phyloP scores from a whole-genome alignment of 2,113 vertebrate species.

The Lamprologus ornatipinnis region DNA sequence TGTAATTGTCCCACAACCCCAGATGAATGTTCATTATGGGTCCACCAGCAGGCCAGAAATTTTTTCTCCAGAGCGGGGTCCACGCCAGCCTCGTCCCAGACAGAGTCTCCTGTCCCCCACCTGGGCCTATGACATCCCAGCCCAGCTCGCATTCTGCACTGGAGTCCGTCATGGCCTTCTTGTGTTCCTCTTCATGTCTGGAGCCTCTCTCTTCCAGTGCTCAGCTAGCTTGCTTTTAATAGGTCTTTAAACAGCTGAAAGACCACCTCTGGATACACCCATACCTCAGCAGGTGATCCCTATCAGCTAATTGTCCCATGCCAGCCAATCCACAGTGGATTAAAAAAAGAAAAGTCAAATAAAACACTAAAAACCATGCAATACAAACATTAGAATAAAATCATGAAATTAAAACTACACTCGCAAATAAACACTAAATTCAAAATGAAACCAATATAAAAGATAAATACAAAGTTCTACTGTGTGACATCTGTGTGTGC shows the following conservation, averaged over 20 bases:
- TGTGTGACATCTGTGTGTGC: background rate
- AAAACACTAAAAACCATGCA: background rate
- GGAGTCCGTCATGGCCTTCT: background rate
- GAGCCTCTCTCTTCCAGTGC: background rate
- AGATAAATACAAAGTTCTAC: background rate
- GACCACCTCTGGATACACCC: background rate
- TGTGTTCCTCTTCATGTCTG: background rate
- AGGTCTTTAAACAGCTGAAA: background rate
- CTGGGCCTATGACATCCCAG: background rate
- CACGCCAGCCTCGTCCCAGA: background rate
- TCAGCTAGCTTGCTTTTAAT: background rate
- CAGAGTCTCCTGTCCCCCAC: background rate
- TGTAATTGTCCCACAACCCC: background rate
- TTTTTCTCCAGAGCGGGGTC: background rate
- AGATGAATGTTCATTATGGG: background rate
- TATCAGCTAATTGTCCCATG: background rate
- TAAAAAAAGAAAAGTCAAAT: background rate
- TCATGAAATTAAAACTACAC: background rate
- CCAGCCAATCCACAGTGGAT: background rate
- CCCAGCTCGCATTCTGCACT: background rate
- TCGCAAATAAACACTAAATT: background rate
- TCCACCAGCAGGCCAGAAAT: background rate
- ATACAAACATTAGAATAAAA: background rate
- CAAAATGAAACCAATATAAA: background rate
- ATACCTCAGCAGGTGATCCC: background rate